A percentile compares a stretch with the other conserved stretches of the same genome.
Evolutionary conservation across 30 jellyfish, hydroid and myxozoan species (phyloP).

Genomic region (Catostylus mosaicus): DNA sequence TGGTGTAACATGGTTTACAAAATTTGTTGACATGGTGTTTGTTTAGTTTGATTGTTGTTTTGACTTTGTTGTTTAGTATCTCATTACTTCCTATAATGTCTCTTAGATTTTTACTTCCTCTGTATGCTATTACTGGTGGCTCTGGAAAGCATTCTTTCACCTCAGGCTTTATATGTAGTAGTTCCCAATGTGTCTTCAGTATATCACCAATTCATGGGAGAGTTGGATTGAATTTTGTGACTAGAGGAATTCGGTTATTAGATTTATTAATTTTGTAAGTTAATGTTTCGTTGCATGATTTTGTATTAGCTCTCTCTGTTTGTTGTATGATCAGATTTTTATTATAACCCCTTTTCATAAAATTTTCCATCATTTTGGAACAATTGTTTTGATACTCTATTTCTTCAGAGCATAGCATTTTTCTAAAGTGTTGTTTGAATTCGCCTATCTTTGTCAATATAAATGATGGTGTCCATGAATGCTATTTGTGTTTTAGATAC

Average conservation of each 20-base stretch:
- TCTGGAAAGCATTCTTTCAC: constrained; percentile 1
- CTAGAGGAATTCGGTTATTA: constrained; percentile 18
- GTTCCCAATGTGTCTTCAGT: constrained; percentile 13
- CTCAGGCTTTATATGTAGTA: constrained; percentile 17
- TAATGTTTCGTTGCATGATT: constrained; percentile 13
- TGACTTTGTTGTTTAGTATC: constrained; percentile 10
- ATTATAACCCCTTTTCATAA: constrained; percentile 13
- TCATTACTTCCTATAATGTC: constrained; percentile 24
- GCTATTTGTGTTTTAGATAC: constrained; percentile 24
- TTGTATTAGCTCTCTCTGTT: constrained; percentile 4
- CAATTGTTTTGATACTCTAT: constrained; percentile 16
- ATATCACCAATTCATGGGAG: constrained; percentile 21
- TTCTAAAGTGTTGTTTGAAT: not conserved
- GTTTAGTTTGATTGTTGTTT: not conserved
- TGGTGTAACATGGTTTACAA: constrained; percentile 25
- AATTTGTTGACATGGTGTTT: constrained; percentile 12
- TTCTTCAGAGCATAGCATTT: constrained; percentile 24
- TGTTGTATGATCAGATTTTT: constrained; percentile 1
- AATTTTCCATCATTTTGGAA: not conserved
- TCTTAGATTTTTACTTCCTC: constrained; percentile 19
- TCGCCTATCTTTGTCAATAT: constrained; percentile 2
- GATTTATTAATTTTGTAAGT: constrained; percentile 7
- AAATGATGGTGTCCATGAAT: constrained; percentile 43
- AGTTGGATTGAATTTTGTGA: constrained; percentile 22
- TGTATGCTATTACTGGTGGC: constrained; percentile 28